phyloP scores from a whole-genome alignment of 2,113 vertebrate genomes.

The Dasyurus viverrinus region DNA sequence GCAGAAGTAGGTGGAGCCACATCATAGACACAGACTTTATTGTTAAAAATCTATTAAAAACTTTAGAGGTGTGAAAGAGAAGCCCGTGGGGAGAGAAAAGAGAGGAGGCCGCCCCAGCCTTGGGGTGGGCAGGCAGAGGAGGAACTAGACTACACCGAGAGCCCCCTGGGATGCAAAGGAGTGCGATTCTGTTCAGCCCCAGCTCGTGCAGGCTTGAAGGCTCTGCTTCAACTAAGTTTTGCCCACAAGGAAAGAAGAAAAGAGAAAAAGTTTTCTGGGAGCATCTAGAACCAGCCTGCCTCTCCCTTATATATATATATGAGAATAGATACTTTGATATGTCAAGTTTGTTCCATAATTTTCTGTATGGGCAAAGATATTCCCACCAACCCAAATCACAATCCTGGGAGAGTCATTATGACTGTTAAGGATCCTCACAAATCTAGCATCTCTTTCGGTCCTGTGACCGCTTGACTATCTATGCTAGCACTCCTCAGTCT shows the following conservation, averaged over 20 bases:
- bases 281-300: background rate
- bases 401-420: background rate
- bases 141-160: background rate
- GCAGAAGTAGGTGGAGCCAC: background rate
- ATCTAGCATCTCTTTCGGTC: background rate
- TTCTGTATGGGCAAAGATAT: background rate
- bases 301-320: background rate
- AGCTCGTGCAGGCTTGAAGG: background rate
- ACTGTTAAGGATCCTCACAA: background rate
- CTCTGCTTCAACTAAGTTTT: background rate
- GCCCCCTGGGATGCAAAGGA: background rate
- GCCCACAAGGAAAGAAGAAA: background rate
- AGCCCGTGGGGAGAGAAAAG: background rate
- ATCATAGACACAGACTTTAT: background rate
- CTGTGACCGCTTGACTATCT: background rate
- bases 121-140: background rate
- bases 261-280: background rate
- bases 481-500: background rate
- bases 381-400: background rate
- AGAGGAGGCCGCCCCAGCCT: background rate
- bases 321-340: background rate
- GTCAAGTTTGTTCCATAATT: background rate
- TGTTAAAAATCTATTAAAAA: background rate
- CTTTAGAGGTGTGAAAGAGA: background rate
- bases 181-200: background rate